These are phyloP conservation scores for Neomonachus schauinslandi DNA, from an alignment of 2,113 vertebrate species.

Conservation along the genomic window DNA sequence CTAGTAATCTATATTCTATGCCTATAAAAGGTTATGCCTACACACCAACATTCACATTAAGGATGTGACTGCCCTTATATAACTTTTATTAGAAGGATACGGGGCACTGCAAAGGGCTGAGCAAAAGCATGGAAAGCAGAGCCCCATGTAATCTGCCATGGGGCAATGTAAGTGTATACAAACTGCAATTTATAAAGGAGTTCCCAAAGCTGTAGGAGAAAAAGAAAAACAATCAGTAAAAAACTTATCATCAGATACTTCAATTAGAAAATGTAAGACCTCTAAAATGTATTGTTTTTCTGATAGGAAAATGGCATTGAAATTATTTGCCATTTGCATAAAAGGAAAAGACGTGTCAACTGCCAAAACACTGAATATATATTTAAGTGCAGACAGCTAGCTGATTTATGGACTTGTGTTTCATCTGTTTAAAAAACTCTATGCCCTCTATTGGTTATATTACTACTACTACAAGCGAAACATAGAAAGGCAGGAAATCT, in stretches of 20 bases:
- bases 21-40: not conserved
- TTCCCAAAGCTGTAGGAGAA: constrained; percentile 93
- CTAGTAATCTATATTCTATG: not conserved
- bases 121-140: constrained; percentile 99
- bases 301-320: not conserved
- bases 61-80: not conserved
- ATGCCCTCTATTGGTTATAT: not conserved
- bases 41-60: constrained; percentile 3
- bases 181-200: constrained; percentile 97
- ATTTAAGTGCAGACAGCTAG: not conserved
- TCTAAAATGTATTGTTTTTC: not conserved
- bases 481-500: not conserved
- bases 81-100: constrained; percentile 91
- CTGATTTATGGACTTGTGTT: not conserved
- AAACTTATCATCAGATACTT: not conserved
- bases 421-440: not conserved
- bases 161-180: constrained; percentile 98
- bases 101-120: constrained; percentile 98
- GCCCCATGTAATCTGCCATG: constrained; percentile 99
- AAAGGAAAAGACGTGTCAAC: not conserved
- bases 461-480: not conserved
- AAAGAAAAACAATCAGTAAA: constrained; percentile 14
- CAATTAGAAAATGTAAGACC: constrained; percentile 34
- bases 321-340: not conserved
- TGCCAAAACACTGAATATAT: not conserved